These are phyloP conservation scores for Helleia helle DNA, from an alignment of 2,888 invertebrate species.

Conservation along the genomic window DNA sequence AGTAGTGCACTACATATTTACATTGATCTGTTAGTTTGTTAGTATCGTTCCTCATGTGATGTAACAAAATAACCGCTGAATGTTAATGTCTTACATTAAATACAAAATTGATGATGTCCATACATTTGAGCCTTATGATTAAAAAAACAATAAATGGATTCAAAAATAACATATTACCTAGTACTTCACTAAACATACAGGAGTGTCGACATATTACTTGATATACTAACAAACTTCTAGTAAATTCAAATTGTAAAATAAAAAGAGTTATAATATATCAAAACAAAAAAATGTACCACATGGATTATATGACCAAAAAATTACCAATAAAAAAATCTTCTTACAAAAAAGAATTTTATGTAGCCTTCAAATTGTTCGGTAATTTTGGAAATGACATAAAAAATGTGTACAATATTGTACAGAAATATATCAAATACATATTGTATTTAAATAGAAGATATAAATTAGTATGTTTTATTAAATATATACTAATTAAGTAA, in stretches of 20 bases:
- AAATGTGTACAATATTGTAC: background rate
- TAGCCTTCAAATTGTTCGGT: too few species aligned
- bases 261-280: too few species aligned
- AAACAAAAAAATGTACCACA: too few species aligned
- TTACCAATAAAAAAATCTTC: too few species aligned
- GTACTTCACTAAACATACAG: conserved; percentile 2
- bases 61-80: background rate
- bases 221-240: background rate
- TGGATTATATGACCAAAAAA: too few species aligned
- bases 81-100: background rate
- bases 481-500: too few species aligned
- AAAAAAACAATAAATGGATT: conserved; percentile 7
- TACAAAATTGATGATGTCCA: background rate
- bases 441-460: too few species aligned
- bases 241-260: too few species aligned
- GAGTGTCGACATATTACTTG: background rate
- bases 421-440: background rate
- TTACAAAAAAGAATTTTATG: too few species aligned
- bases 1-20: conserved; percentile 6
- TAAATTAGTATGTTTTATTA: too few species aligned
- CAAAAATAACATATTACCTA: conserved; percentile 8
- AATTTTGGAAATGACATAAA: background rate
- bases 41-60: conserved; percentile 2
- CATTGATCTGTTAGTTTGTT: conserved; percentile 3
- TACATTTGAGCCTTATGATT: conserved; percentile 2